These are phyloP conservation scores for Mastomys coucha DNA, from an alignment of 2,113 vertebrate genomes.

Conservation along the genomic window DNA sequence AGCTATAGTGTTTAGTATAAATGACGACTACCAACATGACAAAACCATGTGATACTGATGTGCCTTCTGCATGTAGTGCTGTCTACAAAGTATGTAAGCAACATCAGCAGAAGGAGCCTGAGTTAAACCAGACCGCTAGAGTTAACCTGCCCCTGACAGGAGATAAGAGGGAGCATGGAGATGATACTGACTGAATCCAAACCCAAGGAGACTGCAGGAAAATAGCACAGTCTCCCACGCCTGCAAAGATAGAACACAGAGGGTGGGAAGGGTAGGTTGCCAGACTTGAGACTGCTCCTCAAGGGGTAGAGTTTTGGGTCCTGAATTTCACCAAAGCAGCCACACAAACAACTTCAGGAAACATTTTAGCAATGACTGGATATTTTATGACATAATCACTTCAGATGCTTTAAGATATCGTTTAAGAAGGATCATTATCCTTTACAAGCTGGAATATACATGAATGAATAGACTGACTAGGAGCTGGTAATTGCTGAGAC, in stretches of 20 bases:
- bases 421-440: not conserved
- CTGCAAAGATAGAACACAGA: not conserved
- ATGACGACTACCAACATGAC: not conserved
- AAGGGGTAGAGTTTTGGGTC: not conserved
- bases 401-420: not conserved
- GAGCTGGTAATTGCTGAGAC: not conserved
- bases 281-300: not conserved
- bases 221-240: not conserved
- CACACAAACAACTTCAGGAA: not conserved
- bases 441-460: not conserved
- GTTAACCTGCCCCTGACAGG: not conserved
- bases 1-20: not conserved
- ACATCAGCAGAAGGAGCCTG: not conserved
- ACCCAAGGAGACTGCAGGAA: not conserved
- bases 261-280: not conserved
- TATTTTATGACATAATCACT: conserved; percentile 6
- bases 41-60: not conserved
- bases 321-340: conserved; percentile 27
- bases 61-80: not conserved
- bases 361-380: not conserved
- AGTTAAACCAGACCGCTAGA: not conserved
- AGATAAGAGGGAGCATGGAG: not conserved
- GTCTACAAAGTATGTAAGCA: not conserved
- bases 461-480: not conserved
- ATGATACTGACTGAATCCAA: conserved; percentile 10